Percentiles rank a stretch among this genome's conserved stretches.
Conservation (phyloP, 2,113 vertebrate species). For the Chionis minor region DNA sequence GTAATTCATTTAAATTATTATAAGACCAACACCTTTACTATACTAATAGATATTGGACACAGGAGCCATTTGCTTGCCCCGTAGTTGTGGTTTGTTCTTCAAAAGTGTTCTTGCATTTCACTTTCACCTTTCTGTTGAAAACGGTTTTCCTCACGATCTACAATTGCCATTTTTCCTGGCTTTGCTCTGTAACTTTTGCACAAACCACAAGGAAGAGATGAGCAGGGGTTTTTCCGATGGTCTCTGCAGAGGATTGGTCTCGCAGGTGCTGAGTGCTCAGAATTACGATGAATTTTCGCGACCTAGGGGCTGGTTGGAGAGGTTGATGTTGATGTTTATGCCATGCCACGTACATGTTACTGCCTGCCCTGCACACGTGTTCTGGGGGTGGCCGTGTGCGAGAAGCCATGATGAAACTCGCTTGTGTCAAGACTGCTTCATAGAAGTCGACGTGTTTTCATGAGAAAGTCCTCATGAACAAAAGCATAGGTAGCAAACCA, state of each 20-base stretch:
- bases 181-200: neutral
- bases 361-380: neutral
- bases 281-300: neutral
- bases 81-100: neutral
- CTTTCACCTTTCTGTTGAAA: neutral
- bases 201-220: neutral
- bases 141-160: neutral
- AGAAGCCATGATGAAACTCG: neutral
- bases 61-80: neutral
- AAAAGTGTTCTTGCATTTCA: neutral
- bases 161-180: neutral
- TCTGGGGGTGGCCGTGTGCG: neutral
- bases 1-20: neutral
- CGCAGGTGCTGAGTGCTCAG: neutral
- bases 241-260: neutral
- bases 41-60: neutral
- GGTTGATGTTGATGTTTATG: neutral
- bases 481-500: neutral
- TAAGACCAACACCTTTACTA: neutral
- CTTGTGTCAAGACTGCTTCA: neutral
- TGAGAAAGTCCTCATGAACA: neutral
- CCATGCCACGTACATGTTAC: neutral
- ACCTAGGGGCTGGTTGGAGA: neutral
- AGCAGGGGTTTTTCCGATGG: neutral
- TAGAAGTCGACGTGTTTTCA: neutral